phyloP scores from a whole-genome alignment of 2,888 invertebrate species.

The Apomyelois bistriatella region DNA sequence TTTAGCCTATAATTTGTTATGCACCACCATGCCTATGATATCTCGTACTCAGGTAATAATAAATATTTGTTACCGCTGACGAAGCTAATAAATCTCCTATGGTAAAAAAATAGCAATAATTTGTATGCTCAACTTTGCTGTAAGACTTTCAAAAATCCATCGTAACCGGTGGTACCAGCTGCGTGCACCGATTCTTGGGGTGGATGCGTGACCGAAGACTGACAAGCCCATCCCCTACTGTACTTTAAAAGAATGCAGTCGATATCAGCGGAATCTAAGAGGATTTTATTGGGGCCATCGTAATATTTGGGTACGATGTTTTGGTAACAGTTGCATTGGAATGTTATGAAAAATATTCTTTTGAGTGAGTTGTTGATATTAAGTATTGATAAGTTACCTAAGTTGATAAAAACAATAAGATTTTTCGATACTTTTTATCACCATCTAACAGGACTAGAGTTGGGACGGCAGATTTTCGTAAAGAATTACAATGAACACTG shows the following conservation, averaged over 20 bases:
- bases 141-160: background rate
- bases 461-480: too few species aligned
- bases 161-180: slow-evolving; percentile 1
- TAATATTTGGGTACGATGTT: background rate
- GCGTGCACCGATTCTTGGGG: background rate
- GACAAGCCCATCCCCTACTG: background rate
- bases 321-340: too few species aligned
- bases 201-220: background rate
- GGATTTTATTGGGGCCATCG: background rate
- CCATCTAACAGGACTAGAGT: too few species aligned
- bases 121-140: background rate
- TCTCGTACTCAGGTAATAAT: too few species aligned
- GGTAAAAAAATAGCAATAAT: background rate
- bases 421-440: too few species aligned
- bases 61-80: background rate
- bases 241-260: background rate
- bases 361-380: too few species aligned
- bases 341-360: too few species aligned
- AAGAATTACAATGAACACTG: too few species aligned
- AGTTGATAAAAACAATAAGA: too few species aligned
- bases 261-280: background rate
- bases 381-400: too few species aligned
- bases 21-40: too few species aligned
- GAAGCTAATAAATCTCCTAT: background rate
- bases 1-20: too few species aligned